Evolutionary conservation across 1,140 invertebrate species (phyloP), one percentile per base, ranked within the genome.

Genomic region (Goniozus legneri): DNA sequence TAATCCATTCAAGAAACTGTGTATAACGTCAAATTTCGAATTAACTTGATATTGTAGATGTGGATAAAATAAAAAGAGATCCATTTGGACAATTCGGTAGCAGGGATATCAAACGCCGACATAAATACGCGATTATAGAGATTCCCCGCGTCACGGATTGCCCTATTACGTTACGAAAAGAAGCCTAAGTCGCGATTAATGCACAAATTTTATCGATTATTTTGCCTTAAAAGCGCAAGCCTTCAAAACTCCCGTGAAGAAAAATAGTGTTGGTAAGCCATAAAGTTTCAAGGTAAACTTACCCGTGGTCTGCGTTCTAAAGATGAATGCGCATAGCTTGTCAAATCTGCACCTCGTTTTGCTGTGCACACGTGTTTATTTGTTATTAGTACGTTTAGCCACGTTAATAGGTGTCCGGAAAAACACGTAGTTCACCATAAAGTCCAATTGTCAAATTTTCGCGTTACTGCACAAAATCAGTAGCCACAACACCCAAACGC

Each of bases 401-500:
- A n/a, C n/a, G n/a, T 24, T 7, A 41, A 42, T 19, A 30, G 33
- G 14, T 16, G 8, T 8, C n/a, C 22, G 31, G n/a, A 31, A 40
- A 40, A 14, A 20, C 12, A 34, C 22, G 19, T 44, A 30, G 22
- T 24, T 15, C 19, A 22, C 21, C 22, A 20, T 38, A 22, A 37
- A 19, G 19, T 37, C 22, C 6, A 19, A 39, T 39, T 24, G n/a
- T 4, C 4, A 27, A 27, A 10, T 27, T 27, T 27, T 27, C 10
- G 4, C 24, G 24, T 6, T 27, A 6, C 24, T 27, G 4, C 24
- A 27, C 4, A 27, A 56, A 42, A 50, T 53, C 57, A 69, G 42
- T 58, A 63, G 58, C 59, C 67, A 71, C 65, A 67, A 72, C 65
- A 71, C 62, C 62, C 65, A 67, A 68, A 59, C 62, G 67, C 55